These are phyloP conservation scores for Teleopsis dalmanni DNA, from an alignment of 1,140 invertebrate genomes.

Conservation along the genomic window DNA sequence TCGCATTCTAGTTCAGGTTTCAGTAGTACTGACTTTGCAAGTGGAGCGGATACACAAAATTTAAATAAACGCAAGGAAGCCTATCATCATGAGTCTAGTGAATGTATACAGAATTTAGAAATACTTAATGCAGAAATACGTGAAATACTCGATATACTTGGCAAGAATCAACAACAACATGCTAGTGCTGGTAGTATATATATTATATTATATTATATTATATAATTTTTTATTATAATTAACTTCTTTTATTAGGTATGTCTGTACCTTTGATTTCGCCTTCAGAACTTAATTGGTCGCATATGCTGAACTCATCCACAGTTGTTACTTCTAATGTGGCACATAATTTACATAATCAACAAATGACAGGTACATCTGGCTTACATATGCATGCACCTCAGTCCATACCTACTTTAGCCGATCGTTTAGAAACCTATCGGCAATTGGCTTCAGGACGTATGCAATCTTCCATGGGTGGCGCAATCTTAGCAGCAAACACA, in stretches of 20 bases:
- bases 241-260: neutral
- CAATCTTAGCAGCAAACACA: slow-evolving; percentile 40
- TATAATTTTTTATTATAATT: neutral
- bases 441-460: slow-evolving; percentile 41
- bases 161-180: slow-evolving; percentile 49
- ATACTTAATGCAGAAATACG: slow-evolving; percentile 63
- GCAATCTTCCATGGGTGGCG: slow-evolving; percentile 32
- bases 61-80: slow-evolving; percentile 30
- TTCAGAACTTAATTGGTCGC: slow-evolving; percentile 54
- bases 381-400: slow-evolving; percentile 39
- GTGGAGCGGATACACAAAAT: slow-evolving; percentile 47
- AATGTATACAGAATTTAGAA: slow-evolving; percentile 62
- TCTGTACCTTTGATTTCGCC: slow-evolving; percentile 50
- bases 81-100: slow-evolving; percentile 56
- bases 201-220: neutral
- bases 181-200: slow-evolving; percentile 5
- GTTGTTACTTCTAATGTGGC: slow-evolving; percentile 1
- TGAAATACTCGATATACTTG: slow-evolving; percentile 61
- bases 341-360: neutral
- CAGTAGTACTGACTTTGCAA: slow-evolving; percentile 59
- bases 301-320: slow-evolving; percentile 33
- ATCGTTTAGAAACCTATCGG: slow-evolving; percentile 48
- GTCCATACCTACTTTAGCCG: slow-evolving; percentile 47
- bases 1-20: slow-evolving; percentile 61
- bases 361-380: slow-evolving; percentile 9